Conservation (phyloP, 2,113 vertebrate genomes). For the Empidonax traillii region DNA sequence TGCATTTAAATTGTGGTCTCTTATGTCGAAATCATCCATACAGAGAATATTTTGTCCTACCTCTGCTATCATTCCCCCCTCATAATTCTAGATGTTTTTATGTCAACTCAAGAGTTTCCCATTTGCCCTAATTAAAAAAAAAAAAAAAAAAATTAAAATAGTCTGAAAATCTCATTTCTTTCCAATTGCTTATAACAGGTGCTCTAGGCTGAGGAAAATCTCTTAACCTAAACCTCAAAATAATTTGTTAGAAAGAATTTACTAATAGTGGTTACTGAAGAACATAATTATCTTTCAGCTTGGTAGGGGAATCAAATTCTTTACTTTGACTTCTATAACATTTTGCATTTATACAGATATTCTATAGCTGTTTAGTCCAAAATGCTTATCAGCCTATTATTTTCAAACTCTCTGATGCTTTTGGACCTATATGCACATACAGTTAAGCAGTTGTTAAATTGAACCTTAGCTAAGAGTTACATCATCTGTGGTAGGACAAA, state of each 20-base stretch:
- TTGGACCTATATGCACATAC: not conserved
- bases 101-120: not conserved
- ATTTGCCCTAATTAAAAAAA: not conserved
- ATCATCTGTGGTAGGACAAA: not conserved
- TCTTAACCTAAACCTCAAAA: not conserved
- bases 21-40: not conserved
- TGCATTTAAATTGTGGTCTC: slow-evolving; percentile 23
- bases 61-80: not conserved
- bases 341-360: not conserved
- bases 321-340: not conserved
- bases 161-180: not conserved
- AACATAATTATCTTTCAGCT: not conserved
- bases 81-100: not conserved
- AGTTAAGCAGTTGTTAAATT: not conserved
- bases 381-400: not conserved
- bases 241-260: not conserved
- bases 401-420: not conserved
- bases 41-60: not conserved
- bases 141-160: not conserved
- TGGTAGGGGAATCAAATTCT: not conserved
- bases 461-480: not conserved
- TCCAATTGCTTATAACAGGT: not conserved
- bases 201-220: not conserved
- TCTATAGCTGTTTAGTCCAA: not conserved
- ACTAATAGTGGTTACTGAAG: not conserved